A percentile compares a stretch with the other conserved stretches of the same genome.
Evolutionary conservation across 2,797 vertebrate species (phyloP).

Genomic region (Pristis pectinata): DNA sequence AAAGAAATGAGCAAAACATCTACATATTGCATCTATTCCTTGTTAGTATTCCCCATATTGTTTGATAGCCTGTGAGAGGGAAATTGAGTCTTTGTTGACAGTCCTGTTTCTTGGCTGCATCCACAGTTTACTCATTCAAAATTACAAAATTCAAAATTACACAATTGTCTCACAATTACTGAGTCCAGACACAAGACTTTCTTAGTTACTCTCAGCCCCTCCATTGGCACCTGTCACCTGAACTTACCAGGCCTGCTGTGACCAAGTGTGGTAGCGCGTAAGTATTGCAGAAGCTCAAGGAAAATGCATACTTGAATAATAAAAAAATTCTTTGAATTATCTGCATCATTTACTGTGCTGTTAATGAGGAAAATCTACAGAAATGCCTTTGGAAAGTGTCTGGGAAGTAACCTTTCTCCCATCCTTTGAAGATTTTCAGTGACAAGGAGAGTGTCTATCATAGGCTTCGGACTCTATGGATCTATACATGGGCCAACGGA

Average conservation of each 20-base stretch:
- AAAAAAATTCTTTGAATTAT: background rate
- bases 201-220: background rate
- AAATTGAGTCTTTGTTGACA: background rate
- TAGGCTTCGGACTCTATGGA: slow-evolving; percentile 92
- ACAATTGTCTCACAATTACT: background rate
- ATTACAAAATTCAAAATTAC: too few relatives aligned
- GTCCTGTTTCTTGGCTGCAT: too few relatives aligned
- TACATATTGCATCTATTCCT: background rate
- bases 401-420: background rate
- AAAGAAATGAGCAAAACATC: background rate
- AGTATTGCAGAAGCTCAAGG: background rate
- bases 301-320: background rate
- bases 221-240: background rate
- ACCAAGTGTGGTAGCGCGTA: background rate
- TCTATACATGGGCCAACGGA: slow-evolving; percentile 96
- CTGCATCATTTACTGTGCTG: background rate
- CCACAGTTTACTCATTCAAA: too few relatives aligned
- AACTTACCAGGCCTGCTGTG: background rate
- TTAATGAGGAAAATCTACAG: background rate
- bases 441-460: slow-evolving; percentile 89
- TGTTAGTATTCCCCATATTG: background rate
- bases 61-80: background rate
- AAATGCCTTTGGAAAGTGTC: background rate
- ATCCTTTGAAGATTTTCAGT: slow-evolving; percentile 75
- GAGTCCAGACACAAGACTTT: background rate